These are phyloP conservation scores for Albula glossodonta DNA, from an alignment of 2,113 vertebrate species.

Conservation along the genomic window DNA sequence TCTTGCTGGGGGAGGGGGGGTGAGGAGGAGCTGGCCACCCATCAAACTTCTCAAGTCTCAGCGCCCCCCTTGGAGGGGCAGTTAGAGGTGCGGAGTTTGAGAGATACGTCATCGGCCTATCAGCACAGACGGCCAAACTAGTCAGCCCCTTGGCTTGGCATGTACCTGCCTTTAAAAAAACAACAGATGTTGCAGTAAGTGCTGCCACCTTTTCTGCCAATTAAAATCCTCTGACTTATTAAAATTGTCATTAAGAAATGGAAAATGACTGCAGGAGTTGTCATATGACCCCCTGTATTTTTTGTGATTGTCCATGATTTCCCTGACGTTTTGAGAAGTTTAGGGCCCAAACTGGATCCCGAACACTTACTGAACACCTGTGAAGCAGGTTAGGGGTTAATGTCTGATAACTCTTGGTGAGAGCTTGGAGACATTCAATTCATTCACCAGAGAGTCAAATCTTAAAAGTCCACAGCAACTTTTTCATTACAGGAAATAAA, in stretches of 20 bases:
- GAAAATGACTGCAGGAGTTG: background rate
- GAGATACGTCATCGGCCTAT: conserved; percentile 51
- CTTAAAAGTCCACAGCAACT: background rate
- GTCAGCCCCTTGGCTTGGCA: background rate
- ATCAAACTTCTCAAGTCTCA: conserved; percentile 58
- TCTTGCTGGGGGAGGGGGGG: conserved; percentile 43
- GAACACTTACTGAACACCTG: background rate
- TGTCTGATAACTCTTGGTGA: background rate
- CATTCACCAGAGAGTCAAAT: background rate
- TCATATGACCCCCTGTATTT: background rate
- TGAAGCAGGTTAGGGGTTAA: background rate
- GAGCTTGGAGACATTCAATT: too few species aligned
- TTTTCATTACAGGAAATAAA: too few species aligned
- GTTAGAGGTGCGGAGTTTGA: conserved; percentile 50
- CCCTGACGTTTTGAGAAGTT: too few species aligned
- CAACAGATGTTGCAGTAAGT: background rate
- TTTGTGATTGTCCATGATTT: background rate
- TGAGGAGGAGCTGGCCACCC: conserved; percentile 45
- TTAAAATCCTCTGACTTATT: background rate
- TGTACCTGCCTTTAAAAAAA: background rate
- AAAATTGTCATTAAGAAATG: background rate
- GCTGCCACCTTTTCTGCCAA: background rate
- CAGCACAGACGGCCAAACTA: conserved; percentile 33
- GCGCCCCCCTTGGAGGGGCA: conserved; percentile 26
- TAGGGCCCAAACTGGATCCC: background rate